These are phyloP conservation scores for Semaprochilodus insignis DNA, from an alignment of 2,797 vertebrate species.

Conservation along the genomic window DNA sequence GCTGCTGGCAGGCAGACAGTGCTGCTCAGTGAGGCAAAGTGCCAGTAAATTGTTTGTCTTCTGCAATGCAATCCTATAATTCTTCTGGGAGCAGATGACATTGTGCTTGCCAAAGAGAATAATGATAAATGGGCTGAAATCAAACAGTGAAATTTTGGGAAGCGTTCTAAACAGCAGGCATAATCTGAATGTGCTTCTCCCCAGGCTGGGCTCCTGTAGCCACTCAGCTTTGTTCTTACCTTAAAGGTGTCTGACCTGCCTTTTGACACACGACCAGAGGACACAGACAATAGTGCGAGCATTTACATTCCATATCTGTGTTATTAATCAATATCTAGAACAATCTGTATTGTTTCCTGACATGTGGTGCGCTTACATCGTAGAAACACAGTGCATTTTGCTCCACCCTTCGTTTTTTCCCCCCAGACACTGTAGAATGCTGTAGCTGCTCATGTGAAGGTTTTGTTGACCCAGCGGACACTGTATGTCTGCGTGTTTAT, in stretches of 20 bases:
- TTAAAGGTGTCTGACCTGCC: conserved; percentile 54
- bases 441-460: conserved; percentile 86
- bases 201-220: conserved; percentile 49
- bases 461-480: conserved; percentile 83
- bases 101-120: conserved; percentile 88
- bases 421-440: conserved; percentile 49
- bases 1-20: conserved; percentile 83
- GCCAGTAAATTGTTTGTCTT: conserved; percentile 91
- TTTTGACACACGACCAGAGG: conserved; percentile 52
- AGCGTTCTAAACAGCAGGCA: conserved; percentile 75
- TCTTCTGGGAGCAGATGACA: conserved; percentile 85
- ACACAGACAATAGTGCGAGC: conserved; percentile 77
- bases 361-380: conserved; percentile 18
- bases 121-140: conserved; percentile 86
- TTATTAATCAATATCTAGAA: conserved; percentile 51
- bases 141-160: conserved; percentile 80
- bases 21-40: conserved; percentile 88
- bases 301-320: conserved; percentile 86
- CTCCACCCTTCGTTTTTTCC: neutral
- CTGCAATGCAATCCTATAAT: conserved; percentile 85
- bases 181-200: conserved; percentile 77
- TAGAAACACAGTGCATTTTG: conserved; percentile 31
- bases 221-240: conserved; percentile 57
- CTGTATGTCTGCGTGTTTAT: conserved; percentile 76
- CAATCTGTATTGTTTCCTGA: conserved; percentile 50